phyloP scores from a whole-genome alignment of 2,113 vertebrate species.

The Albula goreensis region DNA sequence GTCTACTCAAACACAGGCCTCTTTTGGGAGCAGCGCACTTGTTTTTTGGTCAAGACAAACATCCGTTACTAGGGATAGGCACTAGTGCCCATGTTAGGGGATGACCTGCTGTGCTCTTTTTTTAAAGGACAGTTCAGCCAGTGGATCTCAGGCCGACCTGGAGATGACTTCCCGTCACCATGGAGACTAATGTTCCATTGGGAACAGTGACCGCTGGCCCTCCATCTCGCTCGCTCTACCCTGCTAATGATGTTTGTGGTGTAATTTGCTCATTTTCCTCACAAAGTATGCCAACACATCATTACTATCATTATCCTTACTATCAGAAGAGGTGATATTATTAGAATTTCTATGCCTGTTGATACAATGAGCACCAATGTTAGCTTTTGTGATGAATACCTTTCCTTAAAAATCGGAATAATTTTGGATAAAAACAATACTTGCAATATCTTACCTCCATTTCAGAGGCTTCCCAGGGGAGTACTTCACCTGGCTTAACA shows the following conservation, averaged over 20 bases:
- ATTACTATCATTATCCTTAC: constrained; percentile 39
- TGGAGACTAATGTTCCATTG: constrained; percentile 26
- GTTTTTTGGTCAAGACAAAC: constrained; percentile 66
- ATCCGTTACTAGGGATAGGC: constrained; percentile 64
- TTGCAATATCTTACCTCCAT: constrained; percentile 67
- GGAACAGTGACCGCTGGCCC: constrained; percentile 34
- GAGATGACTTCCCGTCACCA: constrained; percentile 34
- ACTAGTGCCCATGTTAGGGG: constrained; percentile 57
- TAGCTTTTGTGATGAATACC: not conserved
- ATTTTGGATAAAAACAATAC: not conserved
- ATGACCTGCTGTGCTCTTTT: constrained; percentile 53
- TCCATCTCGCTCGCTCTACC: constrained; percentile 35
- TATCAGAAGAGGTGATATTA: constrained; percentile 29
- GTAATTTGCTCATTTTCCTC: constrained; percentile 37
- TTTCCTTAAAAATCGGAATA: not conserved
- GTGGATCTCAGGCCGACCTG: constrained; percentile 19
- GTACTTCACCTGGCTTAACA: constrained; percentile 76
- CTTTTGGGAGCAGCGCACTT: constrained; percentile 54
- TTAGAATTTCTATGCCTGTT: not conserved
- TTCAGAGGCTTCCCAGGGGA: constrained; percentile 66
- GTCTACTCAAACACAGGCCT: constrained; percentile 59
- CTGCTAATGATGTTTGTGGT: constrained; percentile 59
- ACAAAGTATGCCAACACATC: constrained; percentile 34
- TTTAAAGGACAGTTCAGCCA: constrained; percentile 23
- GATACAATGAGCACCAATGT: not conserved